Conservation (phyloP, 2,113 vertebrate species). For the Tilapia sparmanii region DNA sequence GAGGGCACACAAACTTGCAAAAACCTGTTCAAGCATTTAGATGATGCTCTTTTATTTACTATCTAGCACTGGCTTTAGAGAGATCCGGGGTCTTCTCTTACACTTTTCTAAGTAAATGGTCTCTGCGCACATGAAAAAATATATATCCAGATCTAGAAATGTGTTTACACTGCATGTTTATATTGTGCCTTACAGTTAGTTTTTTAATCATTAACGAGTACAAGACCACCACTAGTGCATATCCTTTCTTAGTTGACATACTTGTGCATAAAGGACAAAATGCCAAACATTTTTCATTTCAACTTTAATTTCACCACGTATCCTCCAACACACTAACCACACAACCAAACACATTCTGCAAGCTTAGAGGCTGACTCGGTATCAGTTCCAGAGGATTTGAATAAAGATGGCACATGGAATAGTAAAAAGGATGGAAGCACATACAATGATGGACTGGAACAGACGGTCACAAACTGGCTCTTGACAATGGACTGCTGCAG, state of each 20-base stretch:
- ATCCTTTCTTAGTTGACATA: neutral
- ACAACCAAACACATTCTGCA: neutral
- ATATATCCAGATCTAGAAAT: neutral
- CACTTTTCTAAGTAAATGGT: neutral
- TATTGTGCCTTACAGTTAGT: neutral
- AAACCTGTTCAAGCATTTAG: neutral
- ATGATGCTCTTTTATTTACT: neutral
- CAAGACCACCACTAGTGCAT: neutral
- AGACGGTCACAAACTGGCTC: slow-evolving; percentile 50
- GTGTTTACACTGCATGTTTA: neutral
- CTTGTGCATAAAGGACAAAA: neutral
- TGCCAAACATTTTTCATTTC: neutral
- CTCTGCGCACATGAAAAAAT: neutral
- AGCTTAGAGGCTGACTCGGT: neutral
- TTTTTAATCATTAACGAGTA: neutral
- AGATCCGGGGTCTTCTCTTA: neutral
- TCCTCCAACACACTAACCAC: neutral
- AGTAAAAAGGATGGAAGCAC: neutral
- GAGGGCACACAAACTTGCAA: neutral
- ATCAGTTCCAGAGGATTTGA: neutral
- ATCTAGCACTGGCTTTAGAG: neutral
- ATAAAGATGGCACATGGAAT: slow-evolving; percentile 19
- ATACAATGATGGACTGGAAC: slow-evolving; percentile 36
- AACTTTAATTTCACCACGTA: neutral
- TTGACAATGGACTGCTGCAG: slow-evolving; percentile 41